phyloP scores from a whole-genome alignment of 2,797 vertebrate species.

The Malurus splendens region DNA sequence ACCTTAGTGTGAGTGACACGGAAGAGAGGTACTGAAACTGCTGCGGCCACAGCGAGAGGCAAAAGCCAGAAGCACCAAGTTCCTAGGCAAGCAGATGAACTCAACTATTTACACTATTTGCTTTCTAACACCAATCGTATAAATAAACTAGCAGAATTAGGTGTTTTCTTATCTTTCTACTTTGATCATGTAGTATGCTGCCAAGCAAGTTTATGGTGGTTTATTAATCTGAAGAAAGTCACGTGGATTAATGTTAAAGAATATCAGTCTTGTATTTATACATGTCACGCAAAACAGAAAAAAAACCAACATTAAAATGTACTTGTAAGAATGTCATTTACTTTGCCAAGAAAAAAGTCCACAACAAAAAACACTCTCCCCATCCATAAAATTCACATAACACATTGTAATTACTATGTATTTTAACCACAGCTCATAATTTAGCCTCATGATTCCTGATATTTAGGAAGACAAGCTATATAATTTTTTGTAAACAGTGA shows the following conservation, averaged over 20 bases:
- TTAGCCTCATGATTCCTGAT: not conserved
- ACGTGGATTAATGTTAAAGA: not conserved
- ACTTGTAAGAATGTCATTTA: not conserved
- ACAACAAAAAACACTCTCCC: not conserved
- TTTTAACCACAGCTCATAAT: constrained; percentile 10
- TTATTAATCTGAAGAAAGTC: not conserved
- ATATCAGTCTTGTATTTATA: not conserved
- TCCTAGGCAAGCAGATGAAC: not conserved
- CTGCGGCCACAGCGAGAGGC: not conserved
- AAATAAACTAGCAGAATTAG: not conserved
- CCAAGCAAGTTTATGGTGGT: not conserved
- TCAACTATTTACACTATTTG: not conserved
- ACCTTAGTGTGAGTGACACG: rapidly evolving
- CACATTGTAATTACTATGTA: not conserved
- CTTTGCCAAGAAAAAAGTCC: not conserved
- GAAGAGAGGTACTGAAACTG: not conserved
- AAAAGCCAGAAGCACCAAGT: not conserved
- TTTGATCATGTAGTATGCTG: not conserved
- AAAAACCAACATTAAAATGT: not conserved
- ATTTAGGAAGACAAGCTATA: not conserved
- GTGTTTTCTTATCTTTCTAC: not conserved
- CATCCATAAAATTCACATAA: not conserved
- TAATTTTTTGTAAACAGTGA: not conserved
- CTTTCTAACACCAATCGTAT: not conserved
- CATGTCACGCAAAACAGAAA: not conserved